Evolutionary conservation across 2,113 vertebrate species (phyloP).

Genomic region (Stegastes partitus): DNA sequence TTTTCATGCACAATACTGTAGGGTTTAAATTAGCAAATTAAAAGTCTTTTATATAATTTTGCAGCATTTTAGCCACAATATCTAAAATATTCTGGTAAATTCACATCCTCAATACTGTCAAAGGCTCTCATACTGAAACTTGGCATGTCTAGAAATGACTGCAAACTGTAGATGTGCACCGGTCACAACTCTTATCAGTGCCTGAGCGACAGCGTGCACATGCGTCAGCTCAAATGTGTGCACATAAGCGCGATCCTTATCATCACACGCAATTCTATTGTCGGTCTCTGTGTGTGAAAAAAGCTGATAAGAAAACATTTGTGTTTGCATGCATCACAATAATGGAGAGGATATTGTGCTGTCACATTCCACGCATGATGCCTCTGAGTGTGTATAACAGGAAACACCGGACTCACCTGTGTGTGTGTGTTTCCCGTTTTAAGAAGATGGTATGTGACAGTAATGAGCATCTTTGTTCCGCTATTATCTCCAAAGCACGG

Average conservation of each 20-base stretch:
- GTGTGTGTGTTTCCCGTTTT: neutral
- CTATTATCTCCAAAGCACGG: neutral
- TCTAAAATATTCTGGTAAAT: no score
- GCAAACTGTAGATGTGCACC: no score
- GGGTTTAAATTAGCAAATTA: no score
- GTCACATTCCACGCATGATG: conserved; percentile 1
- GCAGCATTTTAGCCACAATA: no score
- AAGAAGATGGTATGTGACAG: conserved; percentile 1
- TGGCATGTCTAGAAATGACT: no score
- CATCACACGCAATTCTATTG: neutral
- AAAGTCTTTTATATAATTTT: no score
- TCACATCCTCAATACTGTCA: no score
- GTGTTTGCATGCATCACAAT: neutral
- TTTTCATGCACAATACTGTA: no score
- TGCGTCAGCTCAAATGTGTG: neutral
- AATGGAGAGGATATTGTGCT: neutral
- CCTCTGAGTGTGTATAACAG: neutral
- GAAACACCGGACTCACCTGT: no score
- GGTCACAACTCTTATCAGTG: no score
- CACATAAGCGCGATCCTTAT: neutral
- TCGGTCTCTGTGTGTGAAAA: neutral
- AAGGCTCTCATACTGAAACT: no score
- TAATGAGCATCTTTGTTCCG: neutral
- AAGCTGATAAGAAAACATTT: neutral
- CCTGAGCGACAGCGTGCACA: neutral